Percentiles rank a stretch among this genome's conserved stretches.
Evolutionary conservation across 2,797 vertebrate genomes (phyloP).

Genomic region (Enteromius afrohamiltoni): DNA sequence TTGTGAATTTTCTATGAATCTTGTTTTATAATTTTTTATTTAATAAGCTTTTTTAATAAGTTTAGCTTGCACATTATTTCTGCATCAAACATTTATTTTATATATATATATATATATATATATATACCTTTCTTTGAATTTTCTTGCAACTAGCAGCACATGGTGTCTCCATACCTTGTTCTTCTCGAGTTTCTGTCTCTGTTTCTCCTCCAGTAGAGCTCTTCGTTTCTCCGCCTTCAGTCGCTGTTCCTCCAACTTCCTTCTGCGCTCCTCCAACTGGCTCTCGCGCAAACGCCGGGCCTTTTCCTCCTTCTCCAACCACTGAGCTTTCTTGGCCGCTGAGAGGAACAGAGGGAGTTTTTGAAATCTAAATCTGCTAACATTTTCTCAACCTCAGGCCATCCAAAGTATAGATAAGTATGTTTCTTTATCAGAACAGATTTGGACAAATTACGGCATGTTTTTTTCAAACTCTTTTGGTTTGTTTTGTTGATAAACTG

Average conservation of each 20-base stretch:
- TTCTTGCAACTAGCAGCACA: neutral
- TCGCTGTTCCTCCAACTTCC: constrained; percentile 91
- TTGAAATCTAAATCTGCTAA: neutral
- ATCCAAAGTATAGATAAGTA: neutral
- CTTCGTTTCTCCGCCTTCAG: constrained; percentile 89
- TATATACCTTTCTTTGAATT: neutral
- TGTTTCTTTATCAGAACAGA: neutral
- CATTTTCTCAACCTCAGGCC: neutral
- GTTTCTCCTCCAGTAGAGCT: constrained; percentile 87
- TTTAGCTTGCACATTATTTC: neutral
- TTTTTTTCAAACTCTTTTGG: neutral
- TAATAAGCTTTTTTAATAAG: neutral
- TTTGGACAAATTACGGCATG: neutral
- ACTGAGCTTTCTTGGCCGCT: constrained; percentile 92
- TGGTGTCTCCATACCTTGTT: constrained; percentile 84
- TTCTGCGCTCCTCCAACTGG: constrained; percentile 90
- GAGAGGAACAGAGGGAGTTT: neutral
- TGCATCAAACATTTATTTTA: neutral
- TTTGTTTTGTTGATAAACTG: neutral
- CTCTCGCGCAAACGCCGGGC: constrained; percentile 88
- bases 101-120: neutral
- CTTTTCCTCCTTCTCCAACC: constrained; percentile 96
- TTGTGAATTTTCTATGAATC: neutral
- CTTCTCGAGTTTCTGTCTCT: constrained; percentile 92
- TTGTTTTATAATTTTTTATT: neutral